A percentile compares a stretch with the other conserved stretches of the same genome.
Conservation (phyloP, 2,888 invertebrate genomes). For the Tetrapedia diversipes region DNA sequence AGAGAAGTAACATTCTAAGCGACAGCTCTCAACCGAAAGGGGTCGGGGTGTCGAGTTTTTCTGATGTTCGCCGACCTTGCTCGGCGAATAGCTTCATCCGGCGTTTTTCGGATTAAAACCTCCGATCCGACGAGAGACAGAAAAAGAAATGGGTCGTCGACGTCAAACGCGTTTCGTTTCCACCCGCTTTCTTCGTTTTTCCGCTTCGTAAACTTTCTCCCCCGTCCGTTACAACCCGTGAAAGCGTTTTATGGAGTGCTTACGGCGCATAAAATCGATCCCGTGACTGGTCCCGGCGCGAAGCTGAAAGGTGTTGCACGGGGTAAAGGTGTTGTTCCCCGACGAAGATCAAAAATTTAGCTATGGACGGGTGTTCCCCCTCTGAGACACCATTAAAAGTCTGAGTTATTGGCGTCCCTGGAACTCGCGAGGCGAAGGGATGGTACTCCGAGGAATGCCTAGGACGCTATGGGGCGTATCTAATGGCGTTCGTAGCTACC, state of each 20-base stretch:
- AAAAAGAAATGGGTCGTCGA: slow-evolving; percentile 16
- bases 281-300: slow-evolving; percentile 24
- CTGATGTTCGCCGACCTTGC: slow-evolving; percentile 27
- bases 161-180: slow-evolving; percentile 23
- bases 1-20: background rate
- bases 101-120: too few relatives aligned
- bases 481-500: slow-evolving; percentile 55
- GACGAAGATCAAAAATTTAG: slow-evolving; percentile 43
- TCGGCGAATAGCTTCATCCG: slow-evolving; percentile 31
- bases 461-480: slow-evolving; percentile 61
- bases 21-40: background rate
- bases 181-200: slow-evolving; percentile 20
- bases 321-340: background rate
- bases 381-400: slow-evolving; percentile 59
- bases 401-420: slow-evolving; percentile 64
- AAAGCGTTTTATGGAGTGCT: slow-evolving; percentile 59
- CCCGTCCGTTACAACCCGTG: slow-evolving; percentile 10
- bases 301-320: slow-evolving; percentile 36
- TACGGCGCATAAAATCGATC: slow-evolving; percentile 53
- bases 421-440: slow-evolving; percentile 35
- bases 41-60: background rate
- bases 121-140: background rate
- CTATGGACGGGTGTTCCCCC: slow-evolving; percentile 25
- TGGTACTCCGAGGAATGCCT: slow-evolving; percentile 64
- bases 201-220: slow-evolving; percentile 35